Evolutionary conservation across 2,113 vertebrate species (phyloP).

Genomic region (Phaethornis superciliosus): DNA sequence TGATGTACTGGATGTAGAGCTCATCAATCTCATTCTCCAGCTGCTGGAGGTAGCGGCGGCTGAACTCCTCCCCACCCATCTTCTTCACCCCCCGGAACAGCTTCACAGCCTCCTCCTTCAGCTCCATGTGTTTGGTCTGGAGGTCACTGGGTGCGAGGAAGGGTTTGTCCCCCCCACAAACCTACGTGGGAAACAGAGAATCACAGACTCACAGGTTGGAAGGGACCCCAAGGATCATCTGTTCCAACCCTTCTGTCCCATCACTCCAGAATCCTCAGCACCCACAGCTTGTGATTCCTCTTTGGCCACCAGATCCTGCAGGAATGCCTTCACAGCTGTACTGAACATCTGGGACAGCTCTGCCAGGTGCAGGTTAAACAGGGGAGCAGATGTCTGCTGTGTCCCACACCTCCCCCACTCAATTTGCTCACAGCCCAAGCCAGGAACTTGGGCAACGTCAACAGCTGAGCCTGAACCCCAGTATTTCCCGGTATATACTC

Average conservation of each 20-base stretch:
- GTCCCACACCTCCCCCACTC: not conserved
- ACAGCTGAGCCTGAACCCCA: not conserved
- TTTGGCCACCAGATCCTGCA: not conserved
- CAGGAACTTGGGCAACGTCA: not conserved
- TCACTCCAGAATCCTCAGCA: not conserved
- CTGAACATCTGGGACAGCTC: not conserved
- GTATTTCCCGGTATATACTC: not conserved
- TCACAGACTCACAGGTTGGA: too few species aligned
- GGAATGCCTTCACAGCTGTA: accelerated
- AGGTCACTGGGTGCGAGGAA: constrained; percentile 94
- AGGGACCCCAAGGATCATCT: too few species aligned
- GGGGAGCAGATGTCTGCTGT: accelerated
- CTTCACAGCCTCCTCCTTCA: constrained; percentile 89
- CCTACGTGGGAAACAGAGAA: constrained; percentile 65
- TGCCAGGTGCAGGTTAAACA: not conserved
- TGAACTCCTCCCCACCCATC: constrained; percentile 99
- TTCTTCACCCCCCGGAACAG: constrained; percentile 95
- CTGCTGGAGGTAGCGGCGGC: constrained; percentile 95
- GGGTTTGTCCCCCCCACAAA: constrained; percentile 94
- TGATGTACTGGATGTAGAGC: constrained; percentile 98
- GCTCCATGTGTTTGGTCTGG: constrained; percentile 84
- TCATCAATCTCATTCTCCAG: constrained; percentile 94
- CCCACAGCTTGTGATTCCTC: not conserved
- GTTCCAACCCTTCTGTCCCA: too few species aligned
- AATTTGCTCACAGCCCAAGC: not conserved